Conservation (phyloP, 2,888 invertebrate genomes). For the Hydrotaea diabolus region DNA sequence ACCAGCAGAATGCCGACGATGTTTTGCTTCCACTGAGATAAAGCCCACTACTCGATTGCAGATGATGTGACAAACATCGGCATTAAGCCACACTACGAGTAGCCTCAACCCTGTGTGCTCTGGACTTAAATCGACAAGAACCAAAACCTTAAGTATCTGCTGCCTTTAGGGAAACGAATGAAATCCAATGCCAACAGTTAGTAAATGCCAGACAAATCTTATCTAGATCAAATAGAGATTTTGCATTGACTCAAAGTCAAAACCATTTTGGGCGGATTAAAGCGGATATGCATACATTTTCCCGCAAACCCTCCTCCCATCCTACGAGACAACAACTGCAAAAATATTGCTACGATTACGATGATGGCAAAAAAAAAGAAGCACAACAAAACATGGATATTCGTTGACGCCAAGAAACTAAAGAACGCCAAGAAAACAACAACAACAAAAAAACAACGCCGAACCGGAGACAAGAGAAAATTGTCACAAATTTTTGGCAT, state of each 20-base stretch:
- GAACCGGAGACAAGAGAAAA: slow-evolving; percentile 21
- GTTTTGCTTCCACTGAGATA: too few species aligned
- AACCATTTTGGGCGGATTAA: slow-evolving; percentile 9
- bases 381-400: slow-evolving; percentile 9
- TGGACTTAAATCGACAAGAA: neutral
- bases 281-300: slow-evolving; percentile 31
- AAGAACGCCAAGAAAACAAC: neutral
- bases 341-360: neutral
- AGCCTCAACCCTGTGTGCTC: neutral
- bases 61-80: too few species aligned
- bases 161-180: neutral
- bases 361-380: neutral
- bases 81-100: too few species aligned
- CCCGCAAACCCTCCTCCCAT: neutral
- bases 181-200: neutral
- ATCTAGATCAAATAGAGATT: slow-evolving; percentile 11
- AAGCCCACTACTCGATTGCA: too few species aligned
- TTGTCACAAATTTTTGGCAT: slow-evolving; percentile 61
- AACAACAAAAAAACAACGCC: neutral
- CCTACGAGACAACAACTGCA: neutral
- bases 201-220: neutral
- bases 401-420: slow-evolving; percentile 9
- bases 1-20: too few species aligned
- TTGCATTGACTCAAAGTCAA: slow-evolving; percentile 12
- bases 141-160: too few species aligned